These are phyloP conservation scores for Heptranchias perlo DNA, from an alignment of 2,113 vertebrate genomes.

Conservation along the genomic window DNA sequence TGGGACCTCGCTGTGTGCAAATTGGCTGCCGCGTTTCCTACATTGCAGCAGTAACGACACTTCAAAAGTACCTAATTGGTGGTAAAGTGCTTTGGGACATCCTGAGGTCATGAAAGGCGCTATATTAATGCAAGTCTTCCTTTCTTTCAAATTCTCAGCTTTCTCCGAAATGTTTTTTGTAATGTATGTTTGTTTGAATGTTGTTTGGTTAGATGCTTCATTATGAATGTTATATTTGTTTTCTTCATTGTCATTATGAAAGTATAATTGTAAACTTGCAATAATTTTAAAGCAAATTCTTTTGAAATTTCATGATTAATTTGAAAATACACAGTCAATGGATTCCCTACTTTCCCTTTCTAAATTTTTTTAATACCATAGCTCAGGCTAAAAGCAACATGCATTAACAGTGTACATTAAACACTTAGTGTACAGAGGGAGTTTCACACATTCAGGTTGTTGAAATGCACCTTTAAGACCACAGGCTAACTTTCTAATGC, in stretches of 20 bases:
- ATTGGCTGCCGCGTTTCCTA: neutral
- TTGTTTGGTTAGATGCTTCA: neutral
- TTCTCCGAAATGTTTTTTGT: neutral
- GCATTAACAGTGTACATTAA: neutral
- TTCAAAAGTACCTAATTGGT: neutral
- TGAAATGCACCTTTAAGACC: neutral
- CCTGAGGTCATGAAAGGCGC: neutral
- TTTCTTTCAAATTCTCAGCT: neutral
- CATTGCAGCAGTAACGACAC: neutral
- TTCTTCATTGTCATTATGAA: neutral
- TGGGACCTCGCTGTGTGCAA: neutral
- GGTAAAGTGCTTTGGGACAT: neutral
- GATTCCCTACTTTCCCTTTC: neutral
- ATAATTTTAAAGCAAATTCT: neutral
- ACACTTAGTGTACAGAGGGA: neutral
- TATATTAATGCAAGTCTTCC: neutral
- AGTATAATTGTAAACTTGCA: neutral
- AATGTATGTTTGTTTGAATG: neutral
- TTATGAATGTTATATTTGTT: neutral
- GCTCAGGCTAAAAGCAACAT: neutral
- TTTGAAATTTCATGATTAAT: neutral
- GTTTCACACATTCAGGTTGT: neutral
- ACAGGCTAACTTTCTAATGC: neutral
- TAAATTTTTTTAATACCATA: neutral
- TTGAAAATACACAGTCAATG: neutral